Evolutionary conservation across 1,140 invertebrate genomes (phyloP).

Genomic region (Euschistus heros): DNA sequence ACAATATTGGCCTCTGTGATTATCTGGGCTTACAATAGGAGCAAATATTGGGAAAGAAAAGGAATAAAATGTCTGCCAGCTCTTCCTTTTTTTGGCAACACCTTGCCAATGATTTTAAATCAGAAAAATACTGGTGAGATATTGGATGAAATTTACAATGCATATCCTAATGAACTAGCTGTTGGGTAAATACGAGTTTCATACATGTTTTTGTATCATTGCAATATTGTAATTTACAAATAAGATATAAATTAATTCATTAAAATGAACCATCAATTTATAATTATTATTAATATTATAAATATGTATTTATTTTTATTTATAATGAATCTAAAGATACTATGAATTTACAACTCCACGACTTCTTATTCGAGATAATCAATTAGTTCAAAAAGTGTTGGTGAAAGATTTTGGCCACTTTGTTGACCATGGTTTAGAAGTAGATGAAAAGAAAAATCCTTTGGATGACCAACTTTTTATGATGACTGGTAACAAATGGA

Average conservation of each 20-base stretch:
- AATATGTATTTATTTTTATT: not conserved
- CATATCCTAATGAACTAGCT: not conserved
- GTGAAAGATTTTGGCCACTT: slow-evolving; percentile 35
- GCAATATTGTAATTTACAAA: not conserved
- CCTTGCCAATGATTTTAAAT: not conserved
- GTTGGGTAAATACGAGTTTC: not conserved
- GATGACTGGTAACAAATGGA: too few species aligned
- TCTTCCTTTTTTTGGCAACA: not conserved
- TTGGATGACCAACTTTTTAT: too few species aligned
- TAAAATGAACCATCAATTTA: not conserved
- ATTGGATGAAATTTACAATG: not conserved
- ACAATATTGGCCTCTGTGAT: not conserved
- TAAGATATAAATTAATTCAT: not conserved
- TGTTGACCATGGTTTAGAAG: slow-evolving; percentile 23
- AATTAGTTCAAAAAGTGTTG: slow-evolving; percentile 32
- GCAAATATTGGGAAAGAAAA: not conserved
- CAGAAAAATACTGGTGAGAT: not conserved
- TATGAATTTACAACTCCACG: slow-evolving; percentile 27
- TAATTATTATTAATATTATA: too few species aligned
- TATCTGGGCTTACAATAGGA: not conserved
- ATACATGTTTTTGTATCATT: too few species aligned
- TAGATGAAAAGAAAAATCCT: too few species aligned
- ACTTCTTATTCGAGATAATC: slow-evolving; percentile 35
- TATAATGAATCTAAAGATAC: slow-evolving; percentile 1
- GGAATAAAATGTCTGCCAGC: not conserved